A percentile compares a stretch with the other conserved stretches of the same genome.
Conservation (phyloP, 1,140 invertebrate genomes). For the Papilio dardanus region DNA sequence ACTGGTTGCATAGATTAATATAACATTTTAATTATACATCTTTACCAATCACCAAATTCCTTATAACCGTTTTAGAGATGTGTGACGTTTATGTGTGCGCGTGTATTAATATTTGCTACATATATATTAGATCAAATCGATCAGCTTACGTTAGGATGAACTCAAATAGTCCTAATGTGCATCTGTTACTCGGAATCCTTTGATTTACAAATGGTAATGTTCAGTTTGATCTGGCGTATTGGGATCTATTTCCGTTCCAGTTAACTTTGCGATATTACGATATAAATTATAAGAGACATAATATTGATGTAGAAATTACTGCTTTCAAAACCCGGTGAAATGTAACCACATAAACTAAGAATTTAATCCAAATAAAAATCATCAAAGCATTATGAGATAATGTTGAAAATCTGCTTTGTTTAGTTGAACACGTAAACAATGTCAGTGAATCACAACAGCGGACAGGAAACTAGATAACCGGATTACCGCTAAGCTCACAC, state of each 20-base stretch:
- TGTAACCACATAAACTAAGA: constrained; percentile 8
- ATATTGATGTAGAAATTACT: too few relatives aligned
- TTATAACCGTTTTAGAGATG: too few relatives aligned
- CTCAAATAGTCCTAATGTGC: constrained; percentile 4
- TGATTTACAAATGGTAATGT: constrained; percentile 7
- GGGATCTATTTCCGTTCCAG: background rate
- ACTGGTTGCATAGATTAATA: too few relatives aligned
- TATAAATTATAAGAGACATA: background rate
- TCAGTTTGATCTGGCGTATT: background rate
- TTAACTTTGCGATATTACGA: background rate
- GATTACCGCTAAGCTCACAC: constrained; percentile 19
- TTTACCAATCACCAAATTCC: too few relatives aligned
- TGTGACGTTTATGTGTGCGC: too few relatives aligned
- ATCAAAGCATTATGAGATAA: constrained; percentile 9
- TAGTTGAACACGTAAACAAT: background rate
- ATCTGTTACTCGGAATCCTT: constrained; percentile 4
- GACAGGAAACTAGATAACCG: constrained; percentile 20
- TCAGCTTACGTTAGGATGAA: constrained; percentile 7
- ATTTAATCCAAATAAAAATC: background rate
- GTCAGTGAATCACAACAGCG: constrained; percentile 17
- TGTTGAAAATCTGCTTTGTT: constrained; percentile 14
- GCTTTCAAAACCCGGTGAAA: too few relatives aligned
- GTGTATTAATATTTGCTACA: background rate
- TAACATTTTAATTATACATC: too few relatives aligned
- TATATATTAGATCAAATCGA: background rate